Evolutionary conservation across 2,888 invertebrate species (phyloP), one percentile per base, ranked within the genome.

Genomic region (Epiblema foenella): DNA sequence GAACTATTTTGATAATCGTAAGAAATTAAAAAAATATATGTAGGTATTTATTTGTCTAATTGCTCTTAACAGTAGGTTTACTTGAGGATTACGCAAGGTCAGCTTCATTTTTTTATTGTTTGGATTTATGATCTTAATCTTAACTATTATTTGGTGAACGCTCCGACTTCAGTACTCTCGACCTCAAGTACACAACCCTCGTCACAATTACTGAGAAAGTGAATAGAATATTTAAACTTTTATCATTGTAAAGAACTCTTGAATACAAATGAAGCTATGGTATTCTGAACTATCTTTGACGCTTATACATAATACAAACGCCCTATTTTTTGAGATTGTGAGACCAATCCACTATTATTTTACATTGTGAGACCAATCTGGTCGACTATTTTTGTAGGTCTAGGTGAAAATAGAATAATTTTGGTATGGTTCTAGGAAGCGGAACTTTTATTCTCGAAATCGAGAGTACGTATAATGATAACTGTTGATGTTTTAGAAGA

Each of bases 261-360:
- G 60, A 56, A 71, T 66, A 71, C 46, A n/a, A 60, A 66, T 60
- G 54, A 49, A 24, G 51, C 20, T 17, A 37, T 24, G 54, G 51
- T 49, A 64, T 64, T 39, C 64, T 58, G 51, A 54, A 54, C 58
- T 20, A 54, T 69, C 37, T 59, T 49, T 62, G 18, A 20, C 15
- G 42, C 62, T 78, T 75, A 62, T 49, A 18, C 29, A 11, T 49
- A 17, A 29, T 12, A 11, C 62, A 62, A 17, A 62, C 62, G 46
- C 29, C 11, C 49, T n/a, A 29, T 12, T 33, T 29, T n/a, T 8
- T 46, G 2, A n/a, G n/a, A 8, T 29, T n/a, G n/a, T 56, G n/a
- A 56, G 29, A 9, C n/a, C 7, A 8, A 3, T 33, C 9, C n/a
- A n/a, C 8, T n/a, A n/a, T n/a, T n/a, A 15, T 46, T 46, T 12